Evolutionary conservation across 2,797 vertebrate genomes (phyloP).

Genomic region (Antrozous pallidus): DNA sequence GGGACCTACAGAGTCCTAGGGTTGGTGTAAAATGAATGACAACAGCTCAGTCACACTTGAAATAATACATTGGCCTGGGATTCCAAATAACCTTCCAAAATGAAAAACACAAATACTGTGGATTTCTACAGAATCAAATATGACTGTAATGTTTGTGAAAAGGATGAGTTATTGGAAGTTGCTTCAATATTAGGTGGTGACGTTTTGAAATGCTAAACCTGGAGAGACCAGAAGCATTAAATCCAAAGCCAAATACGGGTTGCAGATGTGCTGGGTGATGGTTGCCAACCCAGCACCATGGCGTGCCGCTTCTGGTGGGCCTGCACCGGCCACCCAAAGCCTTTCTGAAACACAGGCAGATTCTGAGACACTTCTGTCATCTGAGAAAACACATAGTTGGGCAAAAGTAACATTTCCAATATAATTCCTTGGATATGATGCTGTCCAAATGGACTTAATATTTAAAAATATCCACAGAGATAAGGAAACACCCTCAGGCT

Average conservation of each 20-base stretch:
- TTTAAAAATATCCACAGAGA: slow-evolving; percentile 19
- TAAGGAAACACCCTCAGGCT: neutral
- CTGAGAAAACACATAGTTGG: neutral
- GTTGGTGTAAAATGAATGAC: slow-evolving; percentile 55
- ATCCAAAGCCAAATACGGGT: slow-evolving; percentile 54
- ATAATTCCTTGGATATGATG: neutral
- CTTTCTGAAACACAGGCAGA: neutral
- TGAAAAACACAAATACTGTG: slow-evolving; percentile 69
- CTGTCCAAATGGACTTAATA: slow-evolving; percentile 22
- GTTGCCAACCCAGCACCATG: neutral
- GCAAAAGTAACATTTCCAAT: neutral
- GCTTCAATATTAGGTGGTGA: slow-evolving; percentile 63
- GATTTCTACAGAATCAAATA: slow-evolving; percentile 71
- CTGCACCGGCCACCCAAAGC: neutral
- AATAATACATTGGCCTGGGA: slow-evolving; percentile 62
- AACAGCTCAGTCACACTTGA: slow-evolving; percentile 73
- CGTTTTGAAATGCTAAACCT: slow-evolving; percentile 65
- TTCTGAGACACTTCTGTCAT: neutral
- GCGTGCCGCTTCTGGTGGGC: neutral
- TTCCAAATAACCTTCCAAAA: slow-evolving; percentile 74
- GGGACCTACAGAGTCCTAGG: slow-evolving; percentile 18
- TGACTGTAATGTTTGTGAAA: slow-evolving; percentile 68
- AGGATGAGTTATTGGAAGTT: slow-evolving; percentile 69
- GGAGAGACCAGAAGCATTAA: slow-evolving; percentile 58
- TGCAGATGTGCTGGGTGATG: slow-evolving; percentile 9